Evolutionary conservation across 2,113 vertebrate species (phyloP).

Genomic region (Gymnocephalus cernua): DNA sequence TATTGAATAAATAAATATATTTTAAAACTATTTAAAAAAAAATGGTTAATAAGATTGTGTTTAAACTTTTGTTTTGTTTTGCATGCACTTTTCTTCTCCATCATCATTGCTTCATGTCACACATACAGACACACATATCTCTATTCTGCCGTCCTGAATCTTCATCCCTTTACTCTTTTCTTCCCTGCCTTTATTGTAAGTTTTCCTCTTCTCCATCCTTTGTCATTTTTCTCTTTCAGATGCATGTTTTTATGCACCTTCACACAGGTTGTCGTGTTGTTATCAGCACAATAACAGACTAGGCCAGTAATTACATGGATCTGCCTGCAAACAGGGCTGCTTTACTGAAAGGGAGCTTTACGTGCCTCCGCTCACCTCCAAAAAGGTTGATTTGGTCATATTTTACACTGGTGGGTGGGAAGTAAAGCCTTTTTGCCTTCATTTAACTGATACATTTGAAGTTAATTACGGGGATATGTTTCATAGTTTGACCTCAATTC

Average conservation of each 20-base stretch:
- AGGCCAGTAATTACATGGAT: slow-evolving; percentile 1
- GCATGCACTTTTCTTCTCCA: not conserved
- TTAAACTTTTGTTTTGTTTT: not conserved
- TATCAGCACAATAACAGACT: slow-evolving; percentile 27
- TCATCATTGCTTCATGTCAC: slow-evolving; percentile 1
- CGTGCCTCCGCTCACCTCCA: not conserved
- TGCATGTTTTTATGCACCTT: slow-evolving; percentile 2
- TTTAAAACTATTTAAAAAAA: too few species aligned
- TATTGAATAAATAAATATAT: not conserved
- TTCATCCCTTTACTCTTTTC: not conserved
- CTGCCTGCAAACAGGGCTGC: slow-evolving; percentile 19
- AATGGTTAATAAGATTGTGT: not conserved
- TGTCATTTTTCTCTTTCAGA: slow-evolving; percentile 3
- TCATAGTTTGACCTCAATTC: slow-evolving; percentile 48
- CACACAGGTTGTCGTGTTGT: not conserved
- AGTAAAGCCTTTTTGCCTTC: slow-evolving; percentile 1
- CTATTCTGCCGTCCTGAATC: not conserved
- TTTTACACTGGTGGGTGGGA: not conserved
- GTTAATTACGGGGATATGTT: slow-evolving; percentile 54
- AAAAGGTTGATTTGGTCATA: not conserved
- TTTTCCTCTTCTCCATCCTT: not conserved
- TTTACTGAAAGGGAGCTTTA: not conserved
- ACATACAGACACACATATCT: not conserved
- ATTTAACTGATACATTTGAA: slow-evolving; percentile 14
- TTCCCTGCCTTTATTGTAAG: too few species aligned